phyloP scores from a whole-genome alignment of 2,888 invertebrate species.

The Drosophila testacea region DNA sequence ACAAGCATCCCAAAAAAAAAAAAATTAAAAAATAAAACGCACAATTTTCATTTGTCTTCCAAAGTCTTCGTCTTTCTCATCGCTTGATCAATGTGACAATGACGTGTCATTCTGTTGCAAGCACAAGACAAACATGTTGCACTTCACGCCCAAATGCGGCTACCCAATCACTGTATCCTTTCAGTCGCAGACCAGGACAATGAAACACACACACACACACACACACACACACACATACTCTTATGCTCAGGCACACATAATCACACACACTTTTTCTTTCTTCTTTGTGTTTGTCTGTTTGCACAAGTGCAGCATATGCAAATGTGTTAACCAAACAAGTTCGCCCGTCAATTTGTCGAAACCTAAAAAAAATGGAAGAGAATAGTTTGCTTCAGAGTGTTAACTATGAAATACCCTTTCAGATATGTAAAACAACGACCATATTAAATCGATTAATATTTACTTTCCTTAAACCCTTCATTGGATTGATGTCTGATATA shows the following conservation, averaged over 20 bases:
- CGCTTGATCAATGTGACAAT: conserved; percentile 55
- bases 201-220: not conserved
- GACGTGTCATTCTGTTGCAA: conserved; percentile 52
- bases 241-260: no score
- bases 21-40: not conserved
- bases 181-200: not conserved
- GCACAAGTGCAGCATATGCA: conserved; percentile 51
- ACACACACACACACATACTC: not conserved
- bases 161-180: conserved; percentile 30
- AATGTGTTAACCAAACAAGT: conserved; percentile 41
- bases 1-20: no score
- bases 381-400: no score
- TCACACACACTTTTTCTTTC: no score
- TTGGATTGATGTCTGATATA: no score
- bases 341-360: conserved; percentile 42
- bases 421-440: no score
- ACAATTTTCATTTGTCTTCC: not conserved
- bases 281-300: conserved; percentile 2
- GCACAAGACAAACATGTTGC: conserved; percentile 58
- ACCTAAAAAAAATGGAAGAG: conserved; percentile 2
- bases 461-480: no score
- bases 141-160: conserved; percentile 38
- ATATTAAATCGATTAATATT: no score
- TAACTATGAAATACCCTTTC: no score
- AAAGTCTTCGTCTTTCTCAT: not conserved